Base-by-base conservation (phyloP, 2,113 vertebrate species). In the Centropristis striata region DNA sequence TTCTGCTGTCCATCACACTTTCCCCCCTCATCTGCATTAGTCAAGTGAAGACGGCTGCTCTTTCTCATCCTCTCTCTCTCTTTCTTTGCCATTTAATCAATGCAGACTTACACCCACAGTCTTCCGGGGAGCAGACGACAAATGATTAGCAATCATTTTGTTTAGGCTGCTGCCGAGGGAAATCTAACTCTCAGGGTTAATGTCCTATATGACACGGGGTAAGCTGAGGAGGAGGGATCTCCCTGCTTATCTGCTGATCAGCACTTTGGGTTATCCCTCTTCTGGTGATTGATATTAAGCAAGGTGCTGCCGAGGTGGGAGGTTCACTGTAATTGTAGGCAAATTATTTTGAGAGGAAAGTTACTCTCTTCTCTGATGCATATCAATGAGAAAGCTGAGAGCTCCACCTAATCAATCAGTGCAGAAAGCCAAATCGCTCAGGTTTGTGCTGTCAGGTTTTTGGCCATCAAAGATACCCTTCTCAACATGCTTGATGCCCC, bases 111-210 rank as follows among this genome's bases (percentile, higher is more conserved):
- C 64, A 80, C 37, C 71, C 72, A 54, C 74, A 75, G 67, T 79
- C 65, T 86, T 88, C 60, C 55, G 13, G 67, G 32, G 51, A 83
- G 50, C 49, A 16, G 65, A 75, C 46, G 74, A 84, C 75, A 86
- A 90, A 91, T 90, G 84, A 93, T 90, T 86, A 84, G 85, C 85
- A 61, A 84, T 88, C 68, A 89, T 84, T 88, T 87, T 89, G 85
- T 89, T 89, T 88, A 79, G 59, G 71, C 68, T 50, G 77, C 88
- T 66, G 80, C 87, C 65, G 28, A 41, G 79, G 85, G 84, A 89
- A 87, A 84, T 88, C 81, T 84, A 75, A 87, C 75, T 91, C 77
- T 86, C 54, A 36, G 61, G 78, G 71, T 92, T 92, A 88, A 90
- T 74, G 84, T 90, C 69, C 72, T 74, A n/a, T 65, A 64, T 87